These are phyloP conservation scores for Urocolius indicus DNA, from an alignment of 2,113 vertebrate species.

Conservation along the genomic window DNA sequence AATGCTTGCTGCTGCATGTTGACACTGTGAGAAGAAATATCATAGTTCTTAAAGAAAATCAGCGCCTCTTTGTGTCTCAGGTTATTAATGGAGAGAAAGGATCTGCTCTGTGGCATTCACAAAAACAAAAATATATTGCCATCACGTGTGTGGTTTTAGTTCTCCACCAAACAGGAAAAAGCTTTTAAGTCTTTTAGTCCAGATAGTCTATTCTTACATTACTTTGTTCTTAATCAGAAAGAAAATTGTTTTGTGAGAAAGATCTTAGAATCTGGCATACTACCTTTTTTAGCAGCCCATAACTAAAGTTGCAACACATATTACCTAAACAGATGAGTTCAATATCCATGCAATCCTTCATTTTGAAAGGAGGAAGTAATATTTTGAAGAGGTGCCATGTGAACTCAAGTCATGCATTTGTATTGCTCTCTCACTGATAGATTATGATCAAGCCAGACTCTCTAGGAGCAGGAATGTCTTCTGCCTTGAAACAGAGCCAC, in stretches of 20 bases:
- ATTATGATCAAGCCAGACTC: not conserved
- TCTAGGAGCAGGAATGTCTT: not conserved
- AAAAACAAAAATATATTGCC: not conserved
- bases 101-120: not conserved
- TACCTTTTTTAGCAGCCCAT: not conserved
- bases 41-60: not conserved
- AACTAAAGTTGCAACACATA: not conserved
- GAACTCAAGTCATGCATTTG: not conserved
- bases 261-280: not conserved
- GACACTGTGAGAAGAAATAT: not conserved
- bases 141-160: not conserved
- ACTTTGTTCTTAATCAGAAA: not conserved
- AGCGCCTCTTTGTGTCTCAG: not conserved
- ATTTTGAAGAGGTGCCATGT: not conserved
- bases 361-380: not conserved
- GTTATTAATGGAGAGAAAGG: not conserved
- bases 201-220: not conserved
- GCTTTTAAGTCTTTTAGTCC: not conserved
- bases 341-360: not conserved
- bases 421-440: not conserved
- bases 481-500: not conserved
- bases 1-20: not conserved
- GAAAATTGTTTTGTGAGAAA: not conserved
- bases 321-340: not conserved
- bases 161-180: not conserved